Percentiles rank a stretch among this genome's conserved stretches.
Evolutionary conservation across 2,888 invertebrate species (phyloP).

Genomic region (Clistopyga incitator): DNA sequence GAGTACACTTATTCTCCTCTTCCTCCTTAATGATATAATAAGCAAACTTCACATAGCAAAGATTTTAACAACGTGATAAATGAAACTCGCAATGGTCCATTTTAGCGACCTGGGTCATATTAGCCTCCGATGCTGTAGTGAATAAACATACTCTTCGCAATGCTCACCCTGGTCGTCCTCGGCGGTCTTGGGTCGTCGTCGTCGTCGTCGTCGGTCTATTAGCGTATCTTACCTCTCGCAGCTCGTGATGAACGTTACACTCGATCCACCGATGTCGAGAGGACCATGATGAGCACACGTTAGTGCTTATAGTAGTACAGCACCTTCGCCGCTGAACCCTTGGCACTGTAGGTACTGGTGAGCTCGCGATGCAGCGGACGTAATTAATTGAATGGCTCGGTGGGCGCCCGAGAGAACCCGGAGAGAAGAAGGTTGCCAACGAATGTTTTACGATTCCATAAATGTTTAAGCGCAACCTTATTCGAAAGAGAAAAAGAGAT

Average conservation of each 20-base stretch:
- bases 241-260: slow-evolving; percentile 44
- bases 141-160: neutral
- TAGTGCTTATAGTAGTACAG: slow-evolving; percentile 2
- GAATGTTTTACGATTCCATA: slow-evolving; percentile 55
- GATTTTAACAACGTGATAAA: neutral
- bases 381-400: slow-evolving; percentile 54
- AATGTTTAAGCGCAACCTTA: slow-evolving; percentile 49
- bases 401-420: slow-evolving; percentile 41
- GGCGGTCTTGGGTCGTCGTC: slow-evolving; percentile 41
- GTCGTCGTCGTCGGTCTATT: slow-evolving; percentile 43
- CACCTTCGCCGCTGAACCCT: slow-evolving; percentile 30
- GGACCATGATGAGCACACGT: slow-evolving; percentile 27
- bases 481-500: slow-evolving; percentile 19
- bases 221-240: slow-evolving; percentile 35
- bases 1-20: no score
- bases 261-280: slow-evolving; percentile 30
- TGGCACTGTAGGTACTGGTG: slow-evolving; percentile 8
- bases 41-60: neutral
- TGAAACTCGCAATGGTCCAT: neutral
- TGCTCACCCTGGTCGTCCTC: slow-evolving; percentile 14
- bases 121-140: neutral
- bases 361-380: slow-evolving; percentile 30
- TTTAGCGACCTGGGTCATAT: neutral
- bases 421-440: slow-evolving; percentile 42
- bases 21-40: neutral